Base-by-base conservation (phyloP, 2,797 vertebrate genomes). In the Onychomys torridus region DNA sequence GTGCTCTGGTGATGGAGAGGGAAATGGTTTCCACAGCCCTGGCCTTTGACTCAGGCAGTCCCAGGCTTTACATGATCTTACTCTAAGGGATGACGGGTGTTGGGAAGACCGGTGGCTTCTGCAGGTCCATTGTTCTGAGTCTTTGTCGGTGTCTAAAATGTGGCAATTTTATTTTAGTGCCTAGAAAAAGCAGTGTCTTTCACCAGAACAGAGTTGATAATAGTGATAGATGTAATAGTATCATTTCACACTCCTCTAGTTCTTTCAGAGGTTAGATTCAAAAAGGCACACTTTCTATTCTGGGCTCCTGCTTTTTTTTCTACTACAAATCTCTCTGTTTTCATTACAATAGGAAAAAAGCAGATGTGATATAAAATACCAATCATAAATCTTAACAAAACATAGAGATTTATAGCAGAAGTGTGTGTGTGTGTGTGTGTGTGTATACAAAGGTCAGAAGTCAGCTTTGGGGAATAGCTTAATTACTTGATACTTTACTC, bases 171-270 rank as follows among this genome's bases (percentile, higher is more conserved):
- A 75, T 75, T 91, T 97, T 91, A 76, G 46, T 81, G 34, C 85
- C 82, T 79, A 34, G 90, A 88, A 92, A 95, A 96, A 90, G 52
- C 69, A 89, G 85, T 61, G 55, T 25, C 27, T 93, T 75, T 95
- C 84, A 85, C 93, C 92, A 96, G 61, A 96, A 95, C 46, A 95
- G 92, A 85, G 67, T 82, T 96, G 92, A 95, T 96, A 77, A 89
- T 91, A 32, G 79, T 93, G 46, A 88, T 92, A 85, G 92, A 91
- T 59, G 32, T 78, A 95, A 90, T 65, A 81, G 40, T 69, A 85
- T 82, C 94, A 95, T 92, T 91, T 96, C 96, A 59, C 76, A 76
- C 21, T 93, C 77, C 82, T 63, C 78, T 16, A 16, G 9, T 63
- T 78, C 88, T 91, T 97, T 87, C 65, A 19, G 90, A 75, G 43